phyloP scores from a whole-genome alignment of 2,888 invertebrate genomes.

The Callosobruchus maculatus region DNA sequence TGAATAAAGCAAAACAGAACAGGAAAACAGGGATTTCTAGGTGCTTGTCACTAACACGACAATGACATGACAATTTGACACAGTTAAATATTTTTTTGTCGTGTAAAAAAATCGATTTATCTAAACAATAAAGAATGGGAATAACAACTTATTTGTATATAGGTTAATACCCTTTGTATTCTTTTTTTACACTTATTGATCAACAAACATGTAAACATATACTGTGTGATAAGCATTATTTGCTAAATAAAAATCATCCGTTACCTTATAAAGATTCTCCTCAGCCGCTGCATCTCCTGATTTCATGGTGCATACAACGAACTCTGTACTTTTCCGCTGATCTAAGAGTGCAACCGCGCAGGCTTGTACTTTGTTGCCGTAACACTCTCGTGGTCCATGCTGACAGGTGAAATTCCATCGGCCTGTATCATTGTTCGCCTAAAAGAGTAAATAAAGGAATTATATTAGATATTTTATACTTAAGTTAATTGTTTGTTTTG shows the following conservation, averaged over 20 bases:
- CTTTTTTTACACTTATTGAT: not conserved
- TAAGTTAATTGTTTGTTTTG: too few species aligned
- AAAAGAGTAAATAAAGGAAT: not conserved
- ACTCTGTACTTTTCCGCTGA: slow-evolving; percentile 23
- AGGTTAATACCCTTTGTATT: not conserved
- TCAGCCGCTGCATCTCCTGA: slow-evolving; percentile 23
- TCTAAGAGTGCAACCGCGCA: slow-evolving; percentile 32
- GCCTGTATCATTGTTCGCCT: slow-evolving; percentile 1
- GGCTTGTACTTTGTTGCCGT: slow-evolving; percentile 53
- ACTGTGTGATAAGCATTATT: not conserved
- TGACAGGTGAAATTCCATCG: slow-evolving; percentile 43
- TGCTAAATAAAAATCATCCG: not conserved
- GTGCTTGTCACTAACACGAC: too few species aligned
- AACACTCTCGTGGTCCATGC: slow-evolving; percentile 53
- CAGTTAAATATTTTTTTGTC: too few species aligned
- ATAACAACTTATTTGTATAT: not conserved
- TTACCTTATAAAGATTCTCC: slow-evolving; percentile 24
- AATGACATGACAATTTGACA: too few species aligned
- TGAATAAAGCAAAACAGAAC: too few species aligned
- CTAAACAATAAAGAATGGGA: too few species aligned
- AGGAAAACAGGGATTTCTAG: too few species aligned
- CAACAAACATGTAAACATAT: not conserved
- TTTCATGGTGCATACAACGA: slow-evolving; percentile 49
- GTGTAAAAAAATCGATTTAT: too few species aligned
- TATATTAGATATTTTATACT: not conserved